Evolutionary conservation across 2,113 vertebrate species (phyloP), one percentile per base, ranked within the genome.

Genomic region (Hucho hucho): DNA sequence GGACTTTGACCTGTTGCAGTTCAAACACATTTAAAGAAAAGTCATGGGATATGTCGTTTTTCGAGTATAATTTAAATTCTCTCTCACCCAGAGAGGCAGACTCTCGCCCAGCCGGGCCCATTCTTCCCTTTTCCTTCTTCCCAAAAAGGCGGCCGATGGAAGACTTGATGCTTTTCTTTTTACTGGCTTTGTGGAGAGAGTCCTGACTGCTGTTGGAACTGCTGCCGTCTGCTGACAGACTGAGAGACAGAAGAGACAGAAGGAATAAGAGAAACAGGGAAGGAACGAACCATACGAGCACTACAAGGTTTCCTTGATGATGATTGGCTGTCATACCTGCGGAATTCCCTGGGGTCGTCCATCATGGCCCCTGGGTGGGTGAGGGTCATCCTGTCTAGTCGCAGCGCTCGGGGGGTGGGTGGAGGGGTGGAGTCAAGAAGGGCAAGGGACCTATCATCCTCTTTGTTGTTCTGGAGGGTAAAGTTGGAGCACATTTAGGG

Each of bases 161-260:
- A 68, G 95, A 97, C 92, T 97, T 97, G 91, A 97, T 97, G 92
- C 96, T 97, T 83, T 97, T 97, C 93, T 95, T 97, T 91, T 97
- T 97, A 53, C 94, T 95, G 85, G 94, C 91, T 86, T 97, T 97
- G 91, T 97, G 95, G 32, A 97, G 93, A 9, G 96, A 95, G 79
- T 97, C 96, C 81, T 95, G 95, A 84, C 95, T 93, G 90, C 92
- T 94, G 89, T 94, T 95, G 56, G 93, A 87, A 79, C 91, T 92
- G 79, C 92, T 92, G 81, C 92, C 93, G 9, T 96, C 95, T n/a
- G 91, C 88, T 0, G 93, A 94, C 69, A 95, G 89, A 68, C 95
- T 95, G 86, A 49, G 78, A 32, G 63, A 47, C 9, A 0, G 1
- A 61, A 43, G 37, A 43, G 43, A 22, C n/a, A 79, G 49, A 47